Evolutionary conservation across 2,797 vertebrate genomes (phyloP).

Genomic region (Kryptolebias ocellatus): DNA sequence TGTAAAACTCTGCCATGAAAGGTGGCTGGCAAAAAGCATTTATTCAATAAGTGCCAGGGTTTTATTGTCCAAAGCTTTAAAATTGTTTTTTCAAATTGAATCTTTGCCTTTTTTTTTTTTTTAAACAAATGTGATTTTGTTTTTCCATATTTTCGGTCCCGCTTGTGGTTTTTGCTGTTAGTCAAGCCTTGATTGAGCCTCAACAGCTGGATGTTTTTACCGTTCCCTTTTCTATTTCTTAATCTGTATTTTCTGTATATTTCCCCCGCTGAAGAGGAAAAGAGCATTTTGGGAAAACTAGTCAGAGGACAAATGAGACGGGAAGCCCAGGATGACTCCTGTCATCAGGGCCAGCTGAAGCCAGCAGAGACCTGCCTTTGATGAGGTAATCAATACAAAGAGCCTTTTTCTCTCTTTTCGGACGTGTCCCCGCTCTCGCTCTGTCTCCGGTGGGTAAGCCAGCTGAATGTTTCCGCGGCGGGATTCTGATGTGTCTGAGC

Average conservation of each 20-base stretch:
- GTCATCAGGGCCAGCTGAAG: conserved; percentile 54
- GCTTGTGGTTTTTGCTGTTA: no score
- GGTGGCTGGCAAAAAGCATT: no score
- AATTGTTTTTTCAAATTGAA: no score
- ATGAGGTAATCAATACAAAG: conserved; percentile 46
- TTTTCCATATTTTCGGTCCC: no score
- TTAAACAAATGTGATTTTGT: no score
- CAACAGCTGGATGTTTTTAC: conserved; percentile 4
- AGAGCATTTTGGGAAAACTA: conserved; percentile 31
- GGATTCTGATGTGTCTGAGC: conserved; percentile 20
- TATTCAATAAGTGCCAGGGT: no score
- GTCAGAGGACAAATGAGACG: conserved; percentile 32
- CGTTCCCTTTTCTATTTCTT: conserved; percentile 69
- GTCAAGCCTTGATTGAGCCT: no score
- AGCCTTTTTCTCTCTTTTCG: conserved; percentile 50
- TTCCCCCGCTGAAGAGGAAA: conserved; percentile 49
- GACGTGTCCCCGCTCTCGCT: conserved; percentile 43
- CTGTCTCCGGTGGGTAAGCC: conserved; percentile 34
- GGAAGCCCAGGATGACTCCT: conserved; percentile 45
- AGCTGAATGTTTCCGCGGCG: conserved; percentile 30
- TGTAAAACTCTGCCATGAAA: no score
- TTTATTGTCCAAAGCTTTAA: no score
- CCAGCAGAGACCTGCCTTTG: conserved; percentile 29
- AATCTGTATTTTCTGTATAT: conserved; percentile 72
- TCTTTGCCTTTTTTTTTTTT: no score